Evolutionary conservation across 2,797 vertebrate species (phyloP), one percentile per base, ranked within the genome.

Genomic region (Myripristis murdjan): DNA sequence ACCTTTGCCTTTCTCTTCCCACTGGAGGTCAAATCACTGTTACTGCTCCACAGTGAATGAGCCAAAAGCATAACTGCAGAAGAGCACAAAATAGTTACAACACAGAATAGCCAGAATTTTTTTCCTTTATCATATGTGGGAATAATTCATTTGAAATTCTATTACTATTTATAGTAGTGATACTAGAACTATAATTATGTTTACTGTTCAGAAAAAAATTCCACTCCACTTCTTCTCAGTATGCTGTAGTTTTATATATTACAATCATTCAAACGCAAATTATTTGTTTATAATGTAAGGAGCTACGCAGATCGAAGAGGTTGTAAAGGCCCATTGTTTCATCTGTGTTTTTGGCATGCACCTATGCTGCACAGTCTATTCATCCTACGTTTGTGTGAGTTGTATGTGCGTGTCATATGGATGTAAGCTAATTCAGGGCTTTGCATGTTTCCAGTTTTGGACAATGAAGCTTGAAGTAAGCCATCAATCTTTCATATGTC

Each of bases 401-500:
- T 47, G 65, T 70, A 72, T 85, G 63, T 89, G 75, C 66, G 49
- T 85, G 85, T 81, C 70, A 64, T 70, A 55, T 79, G 70, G 70
- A 85, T 86, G 74, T 74, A 69, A 83, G 73, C 65, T 86, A 86
- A 84, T 87, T 82, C 55, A 66, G 57, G 0, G n/a, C 41, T 56
- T 84, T 26, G 73, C 86, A 74, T 85, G 77, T 89, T 88, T 89
- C 75, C 71, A 46, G 80, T 83, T 57, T 75, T 83, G 85, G 70
- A 89, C 69, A 89, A 81, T 85, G 75, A 88, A 69, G 87, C 85
- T 89, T 89, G 76, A 86, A 83, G 77, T 64, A 64, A 67, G 67
- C 28, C 67, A 89, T 91, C 85, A 87, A 86, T 89, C 85, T 90
- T 91, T 88, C 51, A 87, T 74, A 20, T 37, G 75, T 66, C 73